Evolutionary conservation across 35 echinoderm and acorn worm genomes (phyloP), one percentile per base, ranked within the genome.

Genomic region (Heliocidaris erythrogramma): DNA sequence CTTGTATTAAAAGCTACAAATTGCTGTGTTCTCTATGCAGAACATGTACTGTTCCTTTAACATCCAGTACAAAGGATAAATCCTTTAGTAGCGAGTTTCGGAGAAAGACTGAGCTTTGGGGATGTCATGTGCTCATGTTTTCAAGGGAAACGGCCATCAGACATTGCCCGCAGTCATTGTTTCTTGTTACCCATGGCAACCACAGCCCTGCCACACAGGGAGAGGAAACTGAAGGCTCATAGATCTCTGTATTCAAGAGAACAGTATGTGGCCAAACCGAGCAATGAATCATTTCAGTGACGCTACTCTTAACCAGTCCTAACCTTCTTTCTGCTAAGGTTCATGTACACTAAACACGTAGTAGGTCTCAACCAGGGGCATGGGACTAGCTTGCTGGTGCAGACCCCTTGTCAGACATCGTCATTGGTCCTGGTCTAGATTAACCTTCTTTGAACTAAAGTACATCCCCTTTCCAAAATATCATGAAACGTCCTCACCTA

Each of bases 101-200:
- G 87, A 42, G 87, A 89, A 89, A 89, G 87, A 42, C 87, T 47
- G 30, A 27, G 65, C 65, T 48, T 89, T 42, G 2, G 13, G 87
- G 87, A 89, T 89, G 87, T 89, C 87, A 89, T 89, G 87, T 89
- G 87, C 3, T 89, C 87, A 48, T 48, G 47, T 89, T 89, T 89
- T 89, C 87, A 89, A 48, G 87, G 87, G 87, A 89, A 89, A 89
- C 30, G 87, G 87, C 87, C 87, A 89, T 89, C 47, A 89, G 87
- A 89, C 87, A 48, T 48, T 89, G 87, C 87, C 86, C 87, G 87
- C 87, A 48, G 87, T 48, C 10, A 48, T 89, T 89, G 87, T 89
- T 89, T 89, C 87, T 89, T 89, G 87, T 89, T 89, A 89, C 87
- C 30, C 87, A 0, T 89, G 9, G 87, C 87, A 89, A 89, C 87